Base-by-base conservation (phyloP, 2,113 vertebrate genomes). In the Montifringilla adamsi region DNA sequence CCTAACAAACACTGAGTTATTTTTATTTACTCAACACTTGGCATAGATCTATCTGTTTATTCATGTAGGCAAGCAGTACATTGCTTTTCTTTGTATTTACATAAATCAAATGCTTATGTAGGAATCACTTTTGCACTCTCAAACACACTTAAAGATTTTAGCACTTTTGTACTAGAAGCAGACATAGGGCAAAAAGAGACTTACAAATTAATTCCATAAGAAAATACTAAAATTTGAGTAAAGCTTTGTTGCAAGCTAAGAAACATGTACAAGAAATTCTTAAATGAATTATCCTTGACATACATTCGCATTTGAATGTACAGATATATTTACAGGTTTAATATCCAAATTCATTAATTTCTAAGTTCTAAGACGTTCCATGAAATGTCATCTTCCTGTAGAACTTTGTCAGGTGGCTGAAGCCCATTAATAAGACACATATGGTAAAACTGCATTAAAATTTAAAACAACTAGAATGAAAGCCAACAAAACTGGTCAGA, bases 211-310 rank as follows among this genome's bases (percentile, higher is more conserved):
- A 89, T 89, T 93, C 41, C 39, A 6, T 67, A 86, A 92, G 62
- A 90, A 79, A 89, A 75, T 33, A 77, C 62, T 89, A 70, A 50
- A 50, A 75, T 56, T 63, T 44, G 55, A 46, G 64, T 89, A 95
- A 91, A 89, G 56, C 81, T 93, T 84, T 88, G 59, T 80, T 77
- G 93, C 80, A 92, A 94, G 67, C 90, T 94, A 93, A 84, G 79
- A 84, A 95, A 92, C 72, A 93, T 70, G 56, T 95, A 93, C 86
- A 93, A 84, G 69, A 92, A 94, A 94, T 94, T 95, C 94, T 90
- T 90, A 90, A 94, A 95, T 93, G 89, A 94, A 95, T 90, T 95
- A 83, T 74, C 64, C 66, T 78, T 95, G 76, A 44, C 60, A 93
- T 94, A 85, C 68, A 97, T 90, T 93, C 90, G 55, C 69, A 82